These are phyloP conservation scores for Idaea dimidiata DNA, from an alignment of 2,888 invertebrate genomes.

Conservation along the genomic window DNA sequence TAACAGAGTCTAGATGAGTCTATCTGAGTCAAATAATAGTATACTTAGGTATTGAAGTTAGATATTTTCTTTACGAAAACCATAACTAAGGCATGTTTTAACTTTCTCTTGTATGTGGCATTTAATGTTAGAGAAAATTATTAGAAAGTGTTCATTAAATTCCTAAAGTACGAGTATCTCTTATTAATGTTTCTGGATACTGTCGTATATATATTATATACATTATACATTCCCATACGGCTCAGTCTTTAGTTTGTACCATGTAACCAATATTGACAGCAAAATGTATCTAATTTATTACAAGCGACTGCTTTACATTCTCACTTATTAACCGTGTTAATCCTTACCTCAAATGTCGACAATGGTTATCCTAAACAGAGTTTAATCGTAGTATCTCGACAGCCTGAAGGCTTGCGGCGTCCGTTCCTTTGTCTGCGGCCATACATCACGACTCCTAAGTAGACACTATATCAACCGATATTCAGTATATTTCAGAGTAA, in stretches of 20 bases:
- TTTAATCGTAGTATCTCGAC: constrained; percentile 64
- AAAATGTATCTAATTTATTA: neutral
- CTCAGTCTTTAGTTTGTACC: neutral
- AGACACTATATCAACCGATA: constrained; percentile 80
- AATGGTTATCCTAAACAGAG: constrained; percentile 69
- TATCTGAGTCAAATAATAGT: too few relatives aligned
- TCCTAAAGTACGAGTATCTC: too few relatives aligned
- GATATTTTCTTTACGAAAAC: too few relatives aligned
- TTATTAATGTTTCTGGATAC: too few relatives aligned
- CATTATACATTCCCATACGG: too few relatives aligned
- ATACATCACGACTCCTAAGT: constrained; percentile 78
- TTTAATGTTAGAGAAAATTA: too few relatives aligned
- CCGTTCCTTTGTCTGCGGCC: constrained; percentile 71
- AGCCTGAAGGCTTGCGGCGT: constrained; percentile 64
- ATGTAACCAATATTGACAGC: neutral
- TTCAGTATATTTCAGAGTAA: constrained; percentile 61
- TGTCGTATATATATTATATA: too few relatives aligned
- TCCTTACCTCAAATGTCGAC: constrained; percentile 47
- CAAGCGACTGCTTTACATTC: neutral
- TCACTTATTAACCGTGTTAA: constrained; percentile 14
- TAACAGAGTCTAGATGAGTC: too few relatives aligned
- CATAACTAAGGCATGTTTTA: too few relatives aligned
- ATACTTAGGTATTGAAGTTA: too few relatives aligned
- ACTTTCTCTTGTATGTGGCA: too few relatives aligned
- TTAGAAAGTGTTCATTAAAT: too few relatives aligned